Base-by-base conservation (phyloP, 2,797 vertebrate species). In the Myotis pilosus region DNA sequence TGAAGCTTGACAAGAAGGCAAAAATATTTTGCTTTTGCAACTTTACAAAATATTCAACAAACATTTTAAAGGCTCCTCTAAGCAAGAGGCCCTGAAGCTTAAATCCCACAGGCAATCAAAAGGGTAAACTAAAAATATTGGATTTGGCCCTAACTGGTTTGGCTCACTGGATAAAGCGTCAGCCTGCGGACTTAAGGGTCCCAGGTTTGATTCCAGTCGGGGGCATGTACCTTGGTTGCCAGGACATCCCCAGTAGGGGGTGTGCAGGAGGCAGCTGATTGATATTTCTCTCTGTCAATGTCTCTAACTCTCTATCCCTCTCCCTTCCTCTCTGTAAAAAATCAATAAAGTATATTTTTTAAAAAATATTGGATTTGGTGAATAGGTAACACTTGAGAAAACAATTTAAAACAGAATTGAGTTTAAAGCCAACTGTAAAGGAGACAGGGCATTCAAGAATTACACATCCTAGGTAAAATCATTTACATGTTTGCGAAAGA, bases 21-120 rank as follows among this genome's bases (percentile, higher is more conserved):
- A 89, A 89, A 74, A 44, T 23, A 49, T 81, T 87, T 93, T 91
- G 62, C 3, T 79, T 95, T 90, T 36, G 36, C n/a, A 88, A 64
- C 13, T 55, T 90, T 62, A 87, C n/a, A 84, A 36, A 79, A 28
- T 68, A 92, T 60, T 72, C 47, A 89, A 87, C 16, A 90, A 85
- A 75, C 22, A 68, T 83, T 69, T 89, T 71, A 60, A 62, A 62
- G 41, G 6, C 33, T 19, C 57, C 23, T 79, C 13, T 20, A 62
- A 68, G 33, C 4, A 74, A 82, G 28, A 94, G 28, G 47, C 12
- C 55, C 57, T 87, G 20, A 79, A 75, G 44, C 78, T 84, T 86
- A 62, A 79, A 83, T 38, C 16, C 81, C 30, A 66, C 2, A 66
- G 36, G n/a, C 4, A 80, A 74, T 25, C 19, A 53, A 90, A 90